Conservation (phyloP, 2,113 vertebrate species). For the Colius striatus region DNA sequence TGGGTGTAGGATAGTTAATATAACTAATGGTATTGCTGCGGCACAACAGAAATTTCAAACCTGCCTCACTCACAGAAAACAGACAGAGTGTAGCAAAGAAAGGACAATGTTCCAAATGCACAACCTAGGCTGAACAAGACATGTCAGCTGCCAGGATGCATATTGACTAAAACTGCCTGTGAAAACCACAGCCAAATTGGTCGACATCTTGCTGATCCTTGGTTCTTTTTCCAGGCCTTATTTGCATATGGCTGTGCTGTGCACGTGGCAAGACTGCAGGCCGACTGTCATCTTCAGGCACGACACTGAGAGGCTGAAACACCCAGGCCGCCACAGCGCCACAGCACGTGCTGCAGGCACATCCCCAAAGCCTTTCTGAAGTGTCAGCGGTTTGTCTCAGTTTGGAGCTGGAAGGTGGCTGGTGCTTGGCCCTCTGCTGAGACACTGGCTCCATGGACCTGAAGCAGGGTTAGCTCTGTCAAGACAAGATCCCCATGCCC, state of each 20-base stretch:
- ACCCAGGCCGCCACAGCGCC: rapidly evolving
- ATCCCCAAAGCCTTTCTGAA: rapidly evolving
- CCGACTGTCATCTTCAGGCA: rapidly evolving
- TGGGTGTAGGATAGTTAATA: constrained; percentile 26
- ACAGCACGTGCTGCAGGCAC: rapidly evolving
- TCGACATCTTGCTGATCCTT: background rate
- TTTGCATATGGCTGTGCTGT: rapidly evolving
- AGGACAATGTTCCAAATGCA: background rate
- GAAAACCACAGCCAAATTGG: background rate
- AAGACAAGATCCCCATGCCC: rapidly evolving
- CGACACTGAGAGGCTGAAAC: background rate
- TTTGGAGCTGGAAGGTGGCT: rapidly evolving
- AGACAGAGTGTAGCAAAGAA: background rate
- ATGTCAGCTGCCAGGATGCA: background rate
- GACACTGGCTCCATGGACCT: rapidly evolving
- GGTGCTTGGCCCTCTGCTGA: rapidly evolving
- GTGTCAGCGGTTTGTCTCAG: rapidly evolving
- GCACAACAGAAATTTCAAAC: background rate
- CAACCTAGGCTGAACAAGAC: background rate
- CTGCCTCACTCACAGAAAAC: background rate
- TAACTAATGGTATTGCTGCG: background rate
- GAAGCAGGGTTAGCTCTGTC: rapidly evolving
- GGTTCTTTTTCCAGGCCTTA: background rate
- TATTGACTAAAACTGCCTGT: background rate
- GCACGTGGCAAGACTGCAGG: rapidly evolving